These are phyloP conservation scores for Astreopora myriophthalma DNA, from an alignment of 64 coral and sea anemone species.

Conservation along the genomic window DNA sequence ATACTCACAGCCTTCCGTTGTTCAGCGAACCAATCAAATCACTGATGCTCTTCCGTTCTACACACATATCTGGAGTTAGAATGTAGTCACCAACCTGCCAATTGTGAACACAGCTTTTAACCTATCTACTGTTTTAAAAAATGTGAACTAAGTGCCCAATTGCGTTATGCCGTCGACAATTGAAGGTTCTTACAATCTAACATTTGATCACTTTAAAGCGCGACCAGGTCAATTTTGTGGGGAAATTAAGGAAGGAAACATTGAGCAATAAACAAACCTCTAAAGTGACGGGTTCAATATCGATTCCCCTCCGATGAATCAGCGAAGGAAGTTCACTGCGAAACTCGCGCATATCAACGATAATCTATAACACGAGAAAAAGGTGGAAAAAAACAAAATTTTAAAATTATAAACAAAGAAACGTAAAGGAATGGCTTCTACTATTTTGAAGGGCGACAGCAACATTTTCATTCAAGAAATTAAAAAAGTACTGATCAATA, in stretches of 20 bases:
- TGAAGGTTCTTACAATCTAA: no score
- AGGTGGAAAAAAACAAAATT: neutral
- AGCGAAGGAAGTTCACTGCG: constrained; percentile 95
- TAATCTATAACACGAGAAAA: constrained; percentile 62
- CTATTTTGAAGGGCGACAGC: no score
- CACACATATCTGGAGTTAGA: constrained; percentile 92
- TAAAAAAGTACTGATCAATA: no score
- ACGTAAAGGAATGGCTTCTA: no score
- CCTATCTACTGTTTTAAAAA: neutral
- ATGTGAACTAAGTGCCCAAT: no score
- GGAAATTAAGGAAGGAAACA: neutral
- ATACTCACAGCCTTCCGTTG: constrained; percentile 93
- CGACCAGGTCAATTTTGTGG: neutral
- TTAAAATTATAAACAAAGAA: no score
- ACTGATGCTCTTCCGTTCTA: constrained; percentile 91
- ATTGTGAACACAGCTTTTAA: neutral
- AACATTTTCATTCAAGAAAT: no score
- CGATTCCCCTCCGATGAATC: constrained; percentile 95
- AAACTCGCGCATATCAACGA: constrained; percentile 95
- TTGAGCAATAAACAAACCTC: constrained; percentile 61
- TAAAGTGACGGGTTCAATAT: constrained; percentile 93
- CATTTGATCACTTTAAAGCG: no score
- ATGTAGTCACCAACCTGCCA: constrained; percentile 97
- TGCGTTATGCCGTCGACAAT: no score
- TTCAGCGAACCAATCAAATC: constrained; percentile 97